Base-by-base conservation (phyloP, 2,113 vertebrate species). In the Hucho hucho region DNA sequence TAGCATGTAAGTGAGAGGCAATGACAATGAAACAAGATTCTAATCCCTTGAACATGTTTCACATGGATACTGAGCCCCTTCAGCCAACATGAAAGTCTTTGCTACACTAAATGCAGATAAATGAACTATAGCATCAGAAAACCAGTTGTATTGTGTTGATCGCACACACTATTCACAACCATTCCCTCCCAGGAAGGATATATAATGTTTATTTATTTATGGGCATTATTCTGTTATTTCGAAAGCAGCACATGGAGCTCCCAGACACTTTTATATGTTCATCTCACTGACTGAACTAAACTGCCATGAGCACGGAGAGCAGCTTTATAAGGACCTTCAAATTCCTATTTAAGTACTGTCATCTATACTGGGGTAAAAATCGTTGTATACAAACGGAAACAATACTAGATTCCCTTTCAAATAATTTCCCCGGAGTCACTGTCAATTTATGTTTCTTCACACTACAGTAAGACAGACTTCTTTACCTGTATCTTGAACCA, bases 41-140 rank as follows among this genome's bases (percentile, higher is more conserved):
- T 87, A 83, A 87, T 87, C 86, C 86, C 76, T 87, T 87, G 82
- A 87, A 76, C 29, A 6, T 83, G 74, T 82, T 79, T 87, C 75
- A 77, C 75, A 79, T 83, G 85, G 73, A 81, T 3, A 75, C 65
- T 65, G 37, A 69, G 67, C n/a, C 28, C 6, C 29, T 37, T 18
- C 28, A 16, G 49, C 49, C 49, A 53, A 18, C 49, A 53, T 53
- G 49, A 16, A 65, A 26, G 9, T 64, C 11, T 24, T 25, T 18
- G n/a, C 72, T 49, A 49, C 61, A 66, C 46, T n/a, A 49, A 74
- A 71, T 18, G 13, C 53, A 66, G 7, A 72, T 65, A 73, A 43
- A 29, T 72, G 11, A 68, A 16, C 29, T 43, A 47, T 22, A 26
- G 12, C 6, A 37, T 32, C 28, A 43, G 26, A 67, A 67, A 67